Evolutionary conservation across 2,797 vertebrate species (phyloP).

Genomic region (Sebastes dallii): DNA sequence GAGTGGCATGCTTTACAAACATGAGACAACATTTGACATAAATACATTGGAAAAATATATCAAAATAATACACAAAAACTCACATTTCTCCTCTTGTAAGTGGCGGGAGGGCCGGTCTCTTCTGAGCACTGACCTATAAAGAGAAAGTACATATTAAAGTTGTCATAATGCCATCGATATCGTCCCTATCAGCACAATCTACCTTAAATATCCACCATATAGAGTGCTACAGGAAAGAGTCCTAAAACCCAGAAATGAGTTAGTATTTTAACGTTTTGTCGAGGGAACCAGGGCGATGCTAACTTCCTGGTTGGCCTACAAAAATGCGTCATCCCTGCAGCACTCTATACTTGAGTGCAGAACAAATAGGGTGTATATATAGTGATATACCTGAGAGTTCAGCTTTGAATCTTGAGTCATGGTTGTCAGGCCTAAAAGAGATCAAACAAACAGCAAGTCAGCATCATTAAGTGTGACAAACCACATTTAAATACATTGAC

Average conservation of each 20-base stretch:
- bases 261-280: no score
- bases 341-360: not conserved
- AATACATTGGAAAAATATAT: not conserved
- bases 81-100: slow-evolving; percentile 95
- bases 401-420: slow-evolving; percentile 70
- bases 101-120: slow-evolving; percentile 88
- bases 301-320: no score
- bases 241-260: no score
- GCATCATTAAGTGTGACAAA: not conserved
- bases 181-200: not conserved
- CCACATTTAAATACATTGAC: not conserved
- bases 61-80: slow-evolving; percentile 42
- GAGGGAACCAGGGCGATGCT: no score
- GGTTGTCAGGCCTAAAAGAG: slow-evolving; percentile 66
- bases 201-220: not conserved
- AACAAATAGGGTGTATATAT: not conserved
- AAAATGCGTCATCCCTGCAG: no score
- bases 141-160: not conserved
- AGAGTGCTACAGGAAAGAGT: not conserved
- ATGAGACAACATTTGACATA: not conserved
- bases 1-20: not conserved
- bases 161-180: not conserved
- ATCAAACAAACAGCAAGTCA: slow-evolving; percentile 8
- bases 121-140: slow-evolving; percentile 80
- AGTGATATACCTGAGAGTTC: slow-evolving; percentile 69